phyloP scores from a whole-genome alignment of 2,113 vertebrate species.

The Atherinomorus stipes region DNA sequence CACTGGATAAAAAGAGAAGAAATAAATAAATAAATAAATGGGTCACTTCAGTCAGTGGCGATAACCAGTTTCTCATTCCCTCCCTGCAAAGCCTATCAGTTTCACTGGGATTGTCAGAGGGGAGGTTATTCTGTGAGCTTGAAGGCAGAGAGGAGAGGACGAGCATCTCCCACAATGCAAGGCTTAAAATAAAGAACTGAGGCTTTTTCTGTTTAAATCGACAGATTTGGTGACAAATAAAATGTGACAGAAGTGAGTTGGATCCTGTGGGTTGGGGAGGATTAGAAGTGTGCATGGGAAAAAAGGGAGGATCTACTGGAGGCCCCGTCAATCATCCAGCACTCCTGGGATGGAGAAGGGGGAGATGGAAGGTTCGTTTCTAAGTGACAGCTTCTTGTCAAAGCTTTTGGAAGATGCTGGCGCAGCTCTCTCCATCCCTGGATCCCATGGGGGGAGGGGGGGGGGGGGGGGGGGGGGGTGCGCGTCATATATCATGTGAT shows the following conservation, averaged over 20 bases:
- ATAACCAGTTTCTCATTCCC: constrained; percentile 37
- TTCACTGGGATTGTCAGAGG: constrained; percentile 49
- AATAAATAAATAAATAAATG: constrained; percentile 46
- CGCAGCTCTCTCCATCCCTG: constrained; percentile 37
- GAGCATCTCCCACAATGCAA: constrained; percentile 5
- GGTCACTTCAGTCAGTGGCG: constrained; percentile 44
- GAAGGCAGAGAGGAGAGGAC: background rate
- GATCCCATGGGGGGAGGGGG: constrained; percentile 7
- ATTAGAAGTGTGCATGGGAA: background rate
- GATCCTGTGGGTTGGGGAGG: background rate
- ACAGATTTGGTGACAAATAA: background rate
- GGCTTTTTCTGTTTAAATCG: background rate
- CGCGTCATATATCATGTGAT: constrained; percentile 37
- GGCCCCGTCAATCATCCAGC: constrained; percentile 39
- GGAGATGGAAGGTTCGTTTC: constrained; percentile 8
- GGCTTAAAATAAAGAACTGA: background rate
- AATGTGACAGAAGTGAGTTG: constrained; percentile 6
- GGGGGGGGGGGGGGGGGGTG: background rate
- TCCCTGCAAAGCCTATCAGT: constrained; percentile 40
- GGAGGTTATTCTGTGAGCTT: constrained; percentile 17
- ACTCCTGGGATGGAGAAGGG: constrained; percentile 29
- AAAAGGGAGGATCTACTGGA: background rate
- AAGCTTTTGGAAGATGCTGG: constrained; percentile 52
- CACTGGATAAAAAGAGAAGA: constrained; percentile 12
- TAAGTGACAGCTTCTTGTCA: constrained; percentile 69